phyloP scores from a whole-genome alignment of 2,888 invertebrate genomes.

The Cremastinae sp. region DNA sequence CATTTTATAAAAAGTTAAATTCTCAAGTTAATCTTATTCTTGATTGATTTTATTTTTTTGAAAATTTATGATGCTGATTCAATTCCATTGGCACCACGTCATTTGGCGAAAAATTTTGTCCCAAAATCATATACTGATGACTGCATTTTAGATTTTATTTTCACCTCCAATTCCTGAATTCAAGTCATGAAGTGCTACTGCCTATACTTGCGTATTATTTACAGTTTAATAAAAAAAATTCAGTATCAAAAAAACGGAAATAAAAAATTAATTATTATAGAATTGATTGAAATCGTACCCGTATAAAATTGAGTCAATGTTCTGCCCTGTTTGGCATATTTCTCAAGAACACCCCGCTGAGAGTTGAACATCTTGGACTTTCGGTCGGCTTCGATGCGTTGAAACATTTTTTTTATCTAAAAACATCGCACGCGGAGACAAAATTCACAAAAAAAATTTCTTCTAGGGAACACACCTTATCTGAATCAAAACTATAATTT shows the following conservation, averaged over 20 bases:
- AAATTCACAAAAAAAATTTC: not conserved
- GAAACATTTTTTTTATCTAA: conserved; percentile 46
- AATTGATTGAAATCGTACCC: conserved; percentile 19
- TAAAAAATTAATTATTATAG: not conserved
- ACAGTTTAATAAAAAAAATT: not conserved
- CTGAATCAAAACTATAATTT: conserved; percentile 46
- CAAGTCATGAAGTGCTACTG: no score
- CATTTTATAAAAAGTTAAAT: no score
- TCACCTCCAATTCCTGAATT: no score
- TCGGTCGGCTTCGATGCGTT: conserved; percentile 52
- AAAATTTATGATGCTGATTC: no score
- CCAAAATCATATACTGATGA: no score
- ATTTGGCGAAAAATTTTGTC: no score
- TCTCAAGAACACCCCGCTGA: conserved; percentile 28
- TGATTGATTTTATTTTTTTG: no score
- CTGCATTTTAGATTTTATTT: no score
- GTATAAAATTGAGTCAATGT: conserved; percentile 44
- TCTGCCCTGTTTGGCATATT: conserved; percentile 43
- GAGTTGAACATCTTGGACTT: conserved; percentile 16
- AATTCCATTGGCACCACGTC: no score
- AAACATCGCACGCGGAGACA: not conserved
- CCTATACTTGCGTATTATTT: no score
- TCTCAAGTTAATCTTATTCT: no score
- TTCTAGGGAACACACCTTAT: conserved; percentile 36
- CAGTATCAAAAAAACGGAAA: not conserved